phyloP scores from a whole-genome alignment of 1,140 invertebrate genomes.

The Drosophila teissieri region DNA sequence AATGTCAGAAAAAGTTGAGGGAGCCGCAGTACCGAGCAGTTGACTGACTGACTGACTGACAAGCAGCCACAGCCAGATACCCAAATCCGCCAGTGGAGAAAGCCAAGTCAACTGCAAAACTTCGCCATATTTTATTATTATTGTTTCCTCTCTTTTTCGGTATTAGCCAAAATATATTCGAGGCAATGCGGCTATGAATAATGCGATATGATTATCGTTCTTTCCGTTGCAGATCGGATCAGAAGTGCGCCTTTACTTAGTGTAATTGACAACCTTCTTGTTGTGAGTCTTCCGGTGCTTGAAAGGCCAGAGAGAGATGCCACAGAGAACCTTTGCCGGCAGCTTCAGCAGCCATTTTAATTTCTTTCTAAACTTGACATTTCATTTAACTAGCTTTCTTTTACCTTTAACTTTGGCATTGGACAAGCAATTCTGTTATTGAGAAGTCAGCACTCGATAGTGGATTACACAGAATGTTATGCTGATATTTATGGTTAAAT shows the following conservation, averaged over 20 bases:
- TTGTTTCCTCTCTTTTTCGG: constrained; percentile 29
- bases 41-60: constrained; percentile 61
- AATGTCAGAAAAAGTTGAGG: constrained; percentile 82
- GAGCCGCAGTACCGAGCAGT: constrained; percentile 37
- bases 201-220: constrained; percentile 39
- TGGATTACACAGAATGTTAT: too few relatives aligned
- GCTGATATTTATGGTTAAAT: too few relatives aligned
- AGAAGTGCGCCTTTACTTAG: constrained; percentile 29
- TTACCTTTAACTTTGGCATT: constrained; percentile 3
- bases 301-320: not conserved
- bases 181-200: constrained; percentile 48
- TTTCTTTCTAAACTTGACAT: constrained; percentile 52
- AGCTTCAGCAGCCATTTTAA: constrained; percentile 41
- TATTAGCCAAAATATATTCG: constrained; percentile 41
- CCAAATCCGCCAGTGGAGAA: constrained; percentile 22
- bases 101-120: constrained; percentile 55
- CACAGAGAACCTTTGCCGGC: not conserved
- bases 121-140: constrained; percentile 42
- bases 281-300: not conserved
- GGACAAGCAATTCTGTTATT: constrained; percentile 39
- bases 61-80: constrained; percentile 49
- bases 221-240: constrained; percentile 21
- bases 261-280: constrained; percentile 36
- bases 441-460: constrained; percentile 19
- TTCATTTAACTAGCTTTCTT: constrained; percentile 37